Percentiles rank a stretch among this genome's conserved stretches.
These are phyloP conservation scores for Atta cephalotes DNA, from an alignment of 1,140 invertebrate genomes.

Conservation along the genomic window DNA sequence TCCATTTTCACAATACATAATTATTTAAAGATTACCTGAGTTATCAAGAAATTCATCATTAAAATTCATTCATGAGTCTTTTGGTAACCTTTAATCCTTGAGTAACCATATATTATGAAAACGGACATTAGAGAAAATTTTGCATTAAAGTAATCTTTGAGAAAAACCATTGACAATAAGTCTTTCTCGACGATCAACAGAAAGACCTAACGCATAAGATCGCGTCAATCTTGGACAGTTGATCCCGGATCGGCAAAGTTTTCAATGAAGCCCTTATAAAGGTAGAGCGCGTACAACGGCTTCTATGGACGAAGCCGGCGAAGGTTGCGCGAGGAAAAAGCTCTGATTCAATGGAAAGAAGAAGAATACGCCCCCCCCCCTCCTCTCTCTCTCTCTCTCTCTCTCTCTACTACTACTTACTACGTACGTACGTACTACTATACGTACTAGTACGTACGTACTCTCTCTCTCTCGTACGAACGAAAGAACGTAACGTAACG, in stretches of 20 bases:
- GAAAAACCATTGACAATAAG: neutral
- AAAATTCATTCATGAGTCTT: too few species aligned
- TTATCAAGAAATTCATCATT: too few species aligned
- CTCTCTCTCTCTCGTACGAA: too few species aligned
- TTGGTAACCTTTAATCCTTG: too few species aligned
- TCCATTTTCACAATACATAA: too few species aligned
- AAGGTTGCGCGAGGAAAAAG: slow-evolving; percentile 70
- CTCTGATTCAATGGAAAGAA: slow-evolving; percentile 69
- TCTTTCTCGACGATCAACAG: neutral
- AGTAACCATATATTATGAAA: too few species aligned
- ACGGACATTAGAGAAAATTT: too few species aligned
- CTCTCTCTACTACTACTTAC: too few species aligned
- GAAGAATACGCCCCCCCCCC: slow-evolving; percentile 24
- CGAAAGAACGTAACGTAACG: too few species aligned
- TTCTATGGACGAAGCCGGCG: slow-evolving; percentile 67
- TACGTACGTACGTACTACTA: too few species aligned
- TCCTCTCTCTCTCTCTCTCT: neutral
- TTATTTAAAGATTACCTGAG: too few species aligned
- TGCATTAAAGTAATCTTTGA: neutral
- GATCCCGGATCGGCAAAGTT: slow-evolving; percentile 63
- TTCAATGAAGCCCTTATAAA: slow-evolving; percentile 83
- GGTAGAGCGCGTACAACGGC: slow-evolving; percentile 70
- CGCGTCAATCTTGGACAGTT: neutral
- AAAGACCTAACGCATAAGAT: slow-evolving; percentile 23
- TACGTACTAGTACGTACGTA: too few species aligned